phyloP scores from a whole-genome alignment of 1,140 invertebrate species.

The Drosophila bocqueti region DNA sequence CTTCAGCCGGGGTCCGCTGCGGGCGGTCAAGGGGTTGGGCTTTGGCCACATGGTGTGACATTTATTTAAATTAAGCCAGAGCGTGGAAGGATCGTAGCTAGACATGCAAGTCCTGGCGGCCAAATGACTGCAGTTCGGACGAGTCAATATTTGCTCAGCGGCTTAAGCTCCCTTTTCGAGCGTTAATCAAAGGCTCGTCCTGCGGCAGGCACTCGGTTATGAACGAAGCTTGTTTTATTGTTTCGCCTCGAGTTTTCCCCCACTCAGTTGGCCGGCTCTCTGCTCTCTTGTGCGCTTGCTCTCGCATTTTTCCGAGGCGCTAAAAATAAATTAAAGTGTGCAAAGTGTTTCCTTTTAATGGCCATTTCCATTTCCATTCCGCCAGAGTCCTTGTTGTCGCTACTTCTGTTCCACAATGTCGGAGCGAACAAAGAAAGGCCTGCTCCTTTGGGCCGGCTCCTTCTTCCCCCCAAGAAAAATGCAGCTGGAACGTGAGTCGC shows the following conservation, averaged over 20 bases:
- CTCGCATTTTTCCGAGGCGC: constrained; percentile 63
- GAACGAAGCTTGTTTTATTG: constrained; percentile 31
- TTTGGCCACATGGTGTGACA: constrained; percentile 58
- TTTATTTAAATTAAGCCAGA: constrained; percentile 75
- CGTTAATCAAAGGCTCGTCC: constrained; percentile 27
- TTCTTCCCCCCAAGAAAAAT: constrained; percentile 60
- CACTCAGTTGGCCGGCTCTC: constrained; percentile 21
- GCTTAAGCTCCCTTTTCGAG: background rate
- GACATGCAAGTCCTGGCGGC: constrained; percentile 56
- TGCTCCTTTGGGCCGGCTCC: constrained; percentile 11
- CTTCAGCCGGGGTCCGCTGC: constrained; percentile 27
- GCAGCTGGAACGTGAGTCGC: constrained; percentile 72
- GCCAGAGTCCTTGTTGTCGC: constrained; percentile 55
- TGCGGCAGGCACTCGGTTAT: constrained; percentile 16
- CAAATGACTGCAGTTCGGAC: constrained; percentile 2
- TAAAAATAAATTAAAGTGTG: constrained; percentile 79
- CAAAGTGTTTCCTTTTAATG: constrained; percentile 76
- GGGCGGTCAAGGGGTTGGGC: constrained; percentile 37
- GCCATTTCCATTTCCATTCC: constrained; percentile 54
- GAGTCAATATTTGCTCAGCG: constrained; percentile 34
- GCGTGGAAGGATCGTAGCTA: constrained; percentile 58
- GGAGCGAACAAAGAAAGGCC: constrained; percentile 46
- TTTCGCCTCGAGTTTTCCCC: constrained; percentile 20
- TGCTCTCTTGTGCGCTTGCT: constrained; percentile 15
- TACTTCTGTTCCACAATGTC: constrained; percentile 70